Base-by-base conservation (phyloP, 2,113 vertebrate genomes). In the Crotalus viridis region DNA sequence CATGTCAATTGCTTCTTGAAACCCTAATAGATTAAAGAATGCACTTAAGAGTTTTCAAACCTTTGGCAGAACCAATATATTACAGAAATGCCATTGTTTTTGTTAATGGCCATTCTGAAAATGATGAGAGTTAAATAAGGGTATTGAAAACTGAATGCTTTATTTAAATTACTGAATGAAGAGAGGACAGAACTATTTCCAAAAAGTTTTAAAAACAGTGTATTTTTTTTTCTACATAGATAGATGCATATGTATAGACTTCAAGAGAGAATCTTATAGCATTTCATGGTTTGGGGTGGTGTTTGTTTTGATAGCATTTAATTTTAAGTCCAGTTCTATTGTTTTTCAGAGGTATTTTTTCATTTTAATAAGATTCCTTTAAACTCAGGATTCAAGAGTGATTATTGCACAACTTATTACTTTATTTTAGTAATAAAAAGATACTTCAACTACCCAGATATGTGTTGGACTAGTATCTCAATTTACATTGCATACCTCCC, bases 131-230 rank as follows among this genome's bases (percentile, higher is more conserved):
- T 52, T 91, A 51, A 64, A 61, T 51, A 43, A 52, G 59, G 26
- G 90, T 92, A 93, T 46, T 92, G 89, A 95, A 95, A 89, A 90
- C 56, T 94, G 10, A 26, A 51, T 3, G 0, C 74, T 94, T 96
- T 93, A 92, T 95, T 94, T 89, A 17, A 81, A 46, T 91, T 61
- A 64, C 86, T 93, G 89, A 93, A 91, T 52, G 92, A 92, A 89
- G 26, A 54, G 33, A 26, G 86, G 94, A 81, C 56, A 92, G 55
- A 92, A 52, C 52, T 90, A 89, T 94, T 85, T 39, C 91, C 85
- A 93, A 94, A 61, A 91, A 91, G 43, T 90, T 21, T 94, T 89
- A 28, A 0, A 93, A 52, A 28, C 51, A 39, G 39, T 39, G 39
- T 39, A 39, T 39, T 39, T 69, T 90, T 52, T 51, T 88, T 0